phyloP scores from a whole-genome alignment of 2,888 invertebrate genomes.

The Tachystola acroxantha region DNA sequence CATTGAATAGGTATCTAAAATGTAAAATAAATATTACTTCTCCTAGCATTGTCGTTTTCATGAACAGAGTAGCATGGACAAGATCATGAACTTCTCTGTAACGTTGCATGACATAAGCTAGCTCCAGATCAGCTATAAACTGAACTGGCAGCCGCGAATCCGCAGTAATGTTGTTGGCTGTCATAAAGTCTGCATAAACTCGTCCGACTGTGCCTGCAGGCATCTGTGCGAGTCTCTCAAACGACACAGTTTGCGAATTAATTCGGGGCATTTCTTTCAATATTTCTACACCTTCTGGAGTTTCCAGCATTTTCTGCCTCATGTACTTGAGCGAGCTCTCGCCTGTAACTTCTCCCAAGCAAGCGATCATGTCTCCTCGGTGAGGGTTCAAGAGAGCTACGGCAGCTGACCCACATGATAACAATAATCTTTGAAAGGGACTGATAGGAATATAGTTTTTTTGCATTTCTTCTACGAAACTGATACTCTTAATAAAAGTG shows the following conservation, averaged over 20 bases:
- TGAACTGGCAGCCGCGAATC: conserved; percentile 94
- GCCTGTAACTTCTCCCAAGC: conserved; percentile 95
- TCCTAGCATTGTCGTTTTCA: conserved; percentile 96
- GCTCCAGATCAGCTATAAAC: conserved; percentile 92
- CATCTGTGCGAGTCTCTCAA: conserved; percentile 82
- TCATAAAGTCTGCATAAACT: conserved; percentile 90
- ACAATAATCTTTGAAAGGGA: conserved; percentile 85
- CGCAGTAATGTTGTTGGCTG: conserved; percentile 92
- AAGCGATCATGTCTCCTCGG: conserved; percentile 95
- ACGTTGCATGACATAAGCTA: conserved; percentile 97
- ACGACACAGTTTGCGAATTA: conserved; percentile 88
- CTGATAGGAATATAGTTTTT: conserved; percentile 81
- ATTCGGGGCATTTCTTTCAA: conserved; percentile 90
- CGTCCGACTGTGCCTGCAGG: conserved; percentile 91
- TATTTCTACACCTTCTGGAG: conserved; percentile 88
- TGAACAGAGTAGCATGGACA: conserved; percentile 92
- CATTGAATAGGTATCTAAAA: too few relatives aligned
- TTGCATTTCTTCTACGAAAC: conserved; percentile 80
- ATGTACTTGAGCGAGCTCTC: conserved; percentile 84
- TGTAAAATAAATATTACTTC: too few relatives aligned
- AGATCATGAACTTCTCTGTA: conserved; percentile 99
- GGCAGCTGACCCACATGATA: conserved; percentile 92
- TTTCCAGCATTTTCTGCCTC: conserved; percentile 84
- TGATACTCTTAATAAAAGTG: conserved; percentile 24
- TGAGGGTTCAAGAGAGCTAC: conserved; percentile 89